Percentiles rank a stretch among this genome's conserved stretches.
Evolutionary conservation across 2,888 invertebrate species (phyloP).

Genomic region (Drymonia ruficornis): DNA sequence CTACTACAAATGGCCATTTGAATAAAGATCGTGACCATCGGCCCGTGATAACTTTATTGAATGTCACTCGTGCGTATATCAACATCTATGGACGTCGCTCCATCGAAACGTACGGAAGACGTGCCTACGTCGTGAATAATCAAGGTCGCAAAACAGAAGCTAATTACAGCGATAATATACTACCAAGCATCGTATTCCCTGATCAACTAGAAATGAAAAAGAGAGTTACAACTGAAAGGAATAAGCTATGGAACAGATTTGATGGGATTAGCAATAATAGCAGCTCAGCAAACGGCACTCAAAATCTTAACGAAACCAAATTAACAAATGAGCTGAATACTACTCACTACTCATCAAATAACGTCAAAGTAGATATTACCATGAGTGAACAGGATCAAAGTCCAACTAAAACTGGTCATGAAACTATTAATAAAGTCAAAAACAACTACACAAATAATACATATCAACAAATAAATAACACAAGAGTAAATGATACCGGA

Average conservation of each 20-base stretch:
- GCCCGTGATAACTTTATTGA: not conserved
- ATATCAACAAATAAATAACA: not conserved
- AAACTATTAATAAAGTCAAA: not conserved
- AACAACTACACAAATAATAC: not conserved
- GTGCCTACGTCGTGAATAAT: constrained; percentile 1
- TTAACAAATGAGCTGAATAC: not conserved
- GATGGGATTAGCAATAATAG: not conserved
- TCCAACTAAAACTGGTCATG: not conserved
- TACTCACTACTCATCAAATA: not conserved
- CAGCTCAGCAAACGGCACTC: not conserved
- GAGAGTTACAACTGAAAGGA: not conserved
- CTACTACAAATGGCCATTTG: not conserved
- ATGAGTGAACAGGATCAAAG: not conserved
- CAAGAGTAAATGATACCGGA: not conserved
- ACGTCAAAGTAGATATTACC: not conserved
- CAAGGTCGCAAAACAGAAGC: not conserved
- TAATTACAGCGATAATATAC: not conserved
- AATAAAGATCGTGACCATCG: not conserved
- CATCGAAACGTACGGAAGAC: not conserved
- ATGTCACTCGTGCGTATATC: not conserved
- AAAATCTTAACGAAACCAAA: not conserved
- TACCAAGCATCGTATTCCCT: not conserved
- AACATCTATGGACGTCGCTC: constrained; percentile 2
- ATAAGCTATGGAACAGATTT: not conserved
- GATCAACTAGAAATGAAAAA: not conserved